Conservation (phyloP, 2,888 invertebrate genomes). For the Arge pagana region DNA sequence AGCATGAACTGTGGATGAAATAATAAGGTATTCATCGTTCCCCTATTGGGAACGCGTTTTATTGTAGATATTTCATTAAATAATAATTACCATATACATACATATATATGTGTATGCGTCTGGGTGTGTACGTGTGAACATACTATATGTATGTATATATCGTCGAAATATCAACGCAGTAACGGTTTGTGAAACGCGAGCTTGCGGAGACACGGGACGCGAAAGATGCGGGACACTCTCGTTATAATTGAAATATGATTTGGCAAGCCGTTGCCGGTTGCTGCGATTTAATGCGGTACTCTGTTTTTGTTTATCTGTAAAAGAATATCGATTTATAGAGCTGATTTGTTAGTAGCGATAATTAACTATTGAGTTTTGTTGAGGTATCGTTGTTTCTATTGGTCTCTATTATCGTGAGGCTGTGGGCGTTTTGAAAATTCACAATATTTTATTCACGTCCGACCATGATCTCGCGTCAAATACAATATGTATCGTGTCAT, state of each 20-base stretch:
- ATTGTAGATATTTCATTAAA: not conserved
- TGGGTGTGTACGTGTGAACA: no score
- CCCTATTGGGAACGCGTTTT: constrained; percentile 12
- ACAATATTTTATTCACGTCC: constrained; percentile 4
- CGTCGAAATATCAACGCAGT: not conserved
- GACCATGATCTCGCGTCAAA: constrained; percentile 3
- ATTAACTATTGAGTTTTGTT: constrained; percentile 58
- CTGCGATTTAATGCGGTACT: not conserved
- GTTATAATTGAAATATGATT: no score
- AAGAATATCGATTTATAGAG: constrained; percentile 57
- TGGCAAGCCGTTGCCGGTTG: no score
- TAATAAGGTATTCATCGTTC: constrained; percentile 32
- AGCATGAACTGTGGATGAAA: constrained; percentile 51
- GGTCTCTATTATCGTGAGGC: constrained; percentile 48
- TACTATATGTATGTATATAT: not conserved
- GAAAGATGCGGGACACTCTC: constrained; percentile 1
- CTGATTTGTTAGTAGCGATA: constrained; percentile 51
- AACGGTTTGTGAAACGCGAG: not conserved
- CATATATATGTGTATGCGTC: no score
- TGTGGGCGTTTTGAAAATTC: constrained; percentile 23
- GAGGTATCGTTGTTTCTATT: constrained; percentile 59
- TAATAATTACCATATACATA: no score
- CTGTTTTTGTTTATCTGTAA: constrained; percentile 44
- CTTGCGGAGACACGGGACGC: not conserved
- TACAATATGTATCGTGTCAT: constrained; percentile 17